Evolutionary conservation across 2,797 vertebrate species (phyloP), one percentile per base, ranked within the genome.

Genomic region (Gallinago nigripennis): DNA sequence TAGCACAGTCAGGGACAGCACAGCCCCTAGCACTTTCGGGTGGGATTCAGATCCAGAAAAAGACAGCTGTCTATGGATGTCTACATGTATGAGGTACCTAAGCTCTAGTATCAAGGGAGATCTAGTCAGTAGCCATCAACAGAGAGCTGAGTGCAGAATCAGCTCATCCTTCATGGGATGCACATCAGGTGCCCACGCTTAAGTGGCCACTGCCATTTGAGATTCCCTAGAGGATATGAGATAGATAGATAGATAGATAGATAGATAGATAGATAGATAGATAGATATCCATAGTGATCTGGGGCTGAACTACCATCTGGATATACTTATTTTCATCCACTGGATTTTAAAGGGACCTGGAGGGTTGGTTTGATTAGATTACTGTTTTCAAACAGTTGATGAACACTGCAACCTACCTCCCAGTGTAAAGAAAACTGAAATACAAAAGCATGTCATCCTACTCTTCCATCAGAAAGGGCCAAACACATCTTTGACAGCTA

Each of bases 41-140:
- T n/a, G 24, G 35, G 24, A 46, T 53, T 87, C 41, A 24, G 46
- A 37, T 41, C 25, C 41, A 7, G 3, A 82, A 51, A 41, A 56
- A 11, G 23, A 24, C 27, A 41, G 27, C 31, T 50, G 28, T 35
- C 33, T 1, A 0, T 2, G 30, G 41, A 24, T 5, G 33, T 41
- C 56, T 61, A 12, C 37, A 65, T 0, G 0, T 3, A 0, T 28
- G 54, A 72, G 45, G 33, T 21, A 46, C 13, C 45, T 82, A 8
- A 30, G 23, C 20, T 65, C 33, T 8, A 3, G 0, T 12, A 14
- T n/a, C 2, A 1, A 79, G 45, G 54, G 31, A 76, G 18, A n/a
- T 19, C 25, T 18, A 46, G 54, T n/a, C 58, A n/a, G 14, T 20
- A 4, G 3, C 45, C 23, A 20, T 27, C 53, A 51, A 12, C 1